Percentiles rank a stretch among this genome's conserved stretches.
Conservation (phyloP, 2,888 invertebrate species). For the Odontocerum albicorne region DNA sequence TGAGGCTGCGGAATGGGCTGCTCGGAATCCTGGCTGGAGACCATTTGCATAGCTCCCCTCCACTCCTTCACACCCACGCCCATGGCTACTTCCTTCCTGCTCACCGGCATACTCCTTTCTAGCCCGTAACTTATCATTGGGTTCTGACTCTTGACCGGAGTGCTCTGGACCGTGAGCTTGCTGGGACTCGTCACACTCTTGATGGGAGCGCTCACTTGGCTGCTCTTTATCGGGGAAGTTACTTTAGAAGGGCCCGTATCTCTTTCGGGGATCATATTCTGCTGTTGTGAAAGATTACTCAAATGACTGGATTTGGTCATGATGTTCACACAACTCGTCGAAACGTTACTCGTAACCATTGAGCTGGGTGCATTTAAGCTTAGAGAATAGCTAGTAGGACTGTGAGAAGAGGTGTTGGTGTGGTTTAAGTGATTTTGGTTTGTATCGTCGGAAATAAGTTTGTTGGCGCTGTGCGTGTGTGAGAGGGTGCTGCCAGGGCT, state of each 20-base stretch:
- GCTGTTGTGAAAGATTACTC: conserved; percentile 39
- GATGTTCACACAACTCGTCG: conserved; percentile 44
- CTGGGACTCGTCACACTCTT: conserved; percentile 58
- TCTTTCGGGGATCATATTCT: conserved; percentile 57
- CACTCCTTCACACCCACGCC: conserved; percentile 25
- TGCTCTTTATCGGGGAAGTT: conserved; percentile 40
- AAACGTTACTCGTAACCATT: conserved; percentile 41
- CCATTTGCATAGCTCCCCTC: conserved; percentile 27
- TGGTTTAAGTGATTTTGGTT: conserved; percentile 21
- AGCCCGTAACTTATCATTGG: conserved; percentile 60
- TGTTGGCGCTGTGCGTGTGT: conserved; percentile 35
- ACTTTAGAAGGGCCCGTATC: conserved; percentile 54
- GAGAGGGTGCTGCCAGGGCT: conserved; percentile 33
- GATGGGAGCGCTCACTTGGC: conserved; percentile 28
- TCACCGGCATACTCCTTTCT: conserved; percentile 43
- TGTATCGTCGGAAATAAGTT: conserved; percentile 24
- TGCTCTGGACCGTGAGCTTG: conserved; percentile 60
- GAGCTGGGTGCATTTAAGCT: conserved; percentile 27
- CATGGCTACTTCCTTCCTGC: conserved; percentile 44
- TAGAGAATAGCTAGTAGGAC: conserved; percentile 21
- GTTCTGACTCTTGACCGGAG: conserved; percentile 63
- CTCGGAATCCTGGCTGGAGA: conserved; percentile 19
- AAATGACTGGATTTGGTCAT: conserved; percentile 39
- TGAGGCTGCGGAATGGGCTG: conserved; percentile 42
- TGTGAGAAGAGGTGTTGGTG: conserved; percentile 18